Base-by-base conservation (phyloP, 2,888 invertebrate species). In the Zonitis immaculata region DNA sequence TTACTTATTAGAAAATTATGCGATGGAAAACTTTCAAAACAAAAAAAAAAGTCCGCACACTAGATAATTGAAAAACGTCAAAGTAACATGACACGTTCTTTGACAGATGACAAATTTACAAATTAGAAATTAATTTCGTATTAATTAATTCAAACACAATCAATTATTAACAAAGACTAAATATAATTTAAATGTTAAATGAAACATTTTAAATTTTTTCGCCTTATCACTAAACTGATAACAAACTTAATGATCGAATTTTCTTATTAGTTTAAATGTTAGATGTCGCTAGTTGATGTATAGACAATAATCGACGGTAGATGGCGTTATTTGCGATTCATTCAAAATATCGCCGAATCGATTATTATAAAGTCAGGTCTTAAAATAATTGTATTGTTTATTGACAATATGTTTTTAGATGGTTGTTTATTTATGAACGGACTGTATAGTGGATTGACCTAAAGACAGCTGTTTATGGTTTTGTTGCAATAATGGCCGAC, bases 401-500 rank as follows among this genome's bases (percentile, higher is more conserved):
- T 11, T 28, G 28, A 20, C 32, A 54, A 54, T 56, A n/a, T n/a
- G n/a, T n/a, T n/a, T n/a, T n/a, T n/a, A n/a, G n/a, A n/a, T n/a
- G n/a, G n/a, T n/a, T n/a, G n/a, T 11, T 32, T 32, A 47, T 39
- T 44, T 43, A 44, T 46, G 32, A 45, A 28, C 51, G 46, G 12
- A 46, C 52, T 50, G 47, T 60, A 54, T 42, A 42, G 53, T 44
- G 46, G 51, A 55, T 60, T 62, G 61, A 62, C 62, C 63, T 60
- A 64, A 46, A 56, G 58, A 57, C 62, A 61, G 61, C 64, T 64
- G 64, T 64, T 64, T 62, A 60, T 58, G 60, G 55, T 58, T 57
- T 61, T 51, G 56, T 49, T 53, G 63, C 61, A 58, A 62, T 61
- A 63, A 64, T 64, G 64, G 65, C 65, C 62, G 63, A 63, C 60